A percentile compares a stretch with the other conserved stretches of the same genome.
phyloP scores from a whole-genome alignment of 1,140 invertebrate species.

The Galendromus occidentalis region DNA sequence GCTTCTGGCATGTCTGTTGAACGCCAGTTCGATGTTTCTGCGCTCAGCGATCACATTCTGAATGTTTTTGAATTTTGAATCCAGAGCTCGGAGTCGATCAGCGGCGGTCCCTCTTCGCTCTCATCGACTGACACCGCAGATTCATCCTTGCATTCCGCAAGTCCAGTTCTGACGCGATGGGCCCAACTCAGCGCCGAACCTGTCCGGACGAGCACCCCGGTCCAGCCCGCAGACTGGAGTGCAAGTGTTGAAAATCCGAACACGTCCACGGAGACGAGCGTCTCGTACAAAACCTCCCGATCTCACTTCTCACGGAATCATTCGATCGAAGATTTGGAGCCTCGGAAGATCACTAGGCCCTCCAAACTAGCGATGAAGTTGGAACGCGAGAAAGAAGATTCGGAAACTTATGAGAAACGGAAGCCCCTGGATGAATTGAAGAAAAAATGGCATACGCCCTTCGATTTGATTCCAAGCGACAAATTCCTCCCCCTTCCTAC shows the following conservation, averaged over 20 bases:
- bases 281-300: not conserved
- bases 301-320: not conserved
- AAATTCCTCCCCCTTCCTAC: not conserved
- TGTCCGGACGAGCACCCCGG: not conserved
- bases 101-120: not conserved
- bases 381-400: not conserved
- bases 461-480: not conserved
- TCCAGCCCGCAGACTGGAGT: not conserved
- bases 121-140: not conserved
- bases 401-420: not conserved
- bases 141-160: not conserved
- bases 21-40: too few species aligned
- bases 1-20: not conserved
- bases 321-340: not conserved
- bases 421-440: slow-evolving; percentile 1
- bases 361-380: not conserved
- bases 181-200: not conserved
- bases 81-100: slow-evolving; percentile 5
- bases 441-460: slow-evolving; percentile 2
- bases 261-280: not conserved
- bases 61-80: too few species aligned
- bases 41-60: too few species aligned
- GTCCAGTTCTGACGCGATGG: not conserved
- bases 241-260: not conserved
- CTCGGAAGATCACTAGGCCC: not conserved